Base-by-base conservation (phyloP, 2,797 vertebrate genomes). In the Ficedula albicollis region DNA sequence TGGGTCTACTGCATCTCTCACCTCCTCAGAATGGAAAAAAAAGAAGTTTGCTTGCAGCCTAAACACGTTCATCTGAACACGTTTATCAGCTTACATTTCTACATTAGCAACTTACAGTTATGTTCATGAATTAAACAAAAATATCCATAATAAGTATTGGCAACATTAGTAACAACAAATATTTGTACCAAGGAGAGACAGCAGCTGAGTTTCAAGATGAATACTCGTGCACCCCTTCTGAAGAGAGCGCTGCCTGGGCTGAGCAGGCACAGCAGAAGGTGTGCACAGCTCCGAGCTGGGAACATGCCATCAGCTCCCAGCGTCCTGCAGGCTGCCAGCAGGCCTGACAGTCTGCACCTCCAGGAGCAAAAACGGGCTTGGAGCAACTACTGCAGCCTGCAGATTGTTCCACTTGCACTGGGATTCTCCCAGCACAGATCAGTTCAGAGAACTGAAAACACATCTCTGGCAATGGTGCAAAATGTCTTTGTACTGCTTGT, bases 1-100 rank as follows among this genome's bases (percentile, higher is more conserved):
- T 17, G 69, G 51, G 32, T 84, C 93, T 69, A 66, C 48, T 70
- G 79, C 77, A 91, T 69, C 84, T 91, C 89, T 88, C 80, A 87
- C 69, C 48, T 55, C 75, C 39, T 79, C 56, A 68, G 51, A 90
- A 54, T 7, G 36, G 39, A 51, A 32, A 56, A 41, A 52, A 30
- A 55, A 41, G 27, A 38, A 20, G 54, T 93, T 87, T 82, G 43
- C 52, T 87, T 38, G 36, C 62, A 91, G 76, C 44, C 29, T 41
- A 59, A 89, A 79, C 64, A 18, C 18, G 3, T 55, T 90, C 27
- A 49, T 44, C 69, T 74, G 46, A 91, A 36, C 46, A 27, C 36
- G 6, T 69, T 93, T 84, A 89, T 67, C 91, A 92, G 74, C 58
- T 52, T 70, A 48, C 72, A 91, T 52, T 55, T 62, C 91, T 64